Conservation (phyloP, 2,113 vertebrate species). For the Amphiprion percula region DNA sequence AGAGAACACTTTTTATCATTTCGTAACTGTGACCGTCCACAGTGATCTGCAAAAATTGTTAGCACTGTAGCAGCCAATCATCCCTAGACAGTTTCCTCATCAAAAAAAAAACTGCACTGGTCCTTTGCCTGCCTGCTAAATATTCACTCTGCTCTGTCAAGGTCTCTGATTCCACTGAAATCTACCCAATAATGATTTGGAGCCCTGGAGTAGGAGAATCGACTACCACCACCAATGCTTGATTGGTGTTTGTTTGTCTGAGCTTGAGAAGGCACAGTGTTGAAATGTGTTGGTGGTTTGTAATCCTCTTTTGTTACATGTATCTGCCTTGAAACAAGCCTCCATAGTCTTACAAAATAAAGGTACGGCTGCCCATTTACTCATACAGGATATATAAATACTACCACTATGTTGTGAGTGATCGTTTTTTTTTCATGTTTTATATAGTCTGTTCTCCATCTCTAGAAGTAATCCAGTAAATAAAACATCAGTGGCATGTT, state of each 20-base stretch:
- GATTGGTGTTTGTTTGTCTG: not conserved
- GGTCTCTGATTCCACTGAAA: conserved; percentile 4
- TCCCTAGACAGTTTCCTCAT: conserved; percentile 36
- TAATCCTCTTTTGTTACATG: not conserved
- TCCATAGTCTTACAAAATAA: not conserved
- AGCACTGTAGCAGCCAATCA: conserved; percentile 5
- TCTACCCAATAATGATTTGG: conserved; percentile 4
- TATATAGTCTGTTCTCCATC: not conserved
- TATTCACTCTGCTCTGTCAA: conserved; percentile 26
- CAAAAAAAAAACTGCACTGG: conserved; percentile 42
- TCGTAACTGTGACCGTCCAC: not conserved
- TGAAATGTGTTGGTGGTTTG: not conserved
- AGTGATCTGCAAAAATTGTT: too few species aligned
- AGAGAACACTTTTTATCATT: not conserved
- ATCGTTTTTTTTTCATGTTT: not conserved
- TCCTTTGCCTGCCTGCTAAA: conserved; percentile 22
- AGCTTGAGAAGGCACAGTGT: not conserved
- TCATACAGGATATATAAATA: not conserved
- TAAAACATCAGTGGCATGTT: conserved; percentile 37
- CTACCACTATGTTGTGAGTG: not conserved
- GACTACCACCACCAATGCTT: conserved; percentile 2
- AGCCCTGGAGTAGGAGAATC: not conserved
- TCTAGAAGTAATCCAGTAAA: not conserved
- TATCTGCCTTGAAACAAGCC: not conserved
- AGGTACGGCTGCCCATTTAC: not conserved